Percentiles rank a stretch among this genome's conserved stretches.
phyloP scores from a whole-genome alignment of 30 jellyfish, hydroid and myxozoan species.

The Pelagia noctiluca region DNA sequence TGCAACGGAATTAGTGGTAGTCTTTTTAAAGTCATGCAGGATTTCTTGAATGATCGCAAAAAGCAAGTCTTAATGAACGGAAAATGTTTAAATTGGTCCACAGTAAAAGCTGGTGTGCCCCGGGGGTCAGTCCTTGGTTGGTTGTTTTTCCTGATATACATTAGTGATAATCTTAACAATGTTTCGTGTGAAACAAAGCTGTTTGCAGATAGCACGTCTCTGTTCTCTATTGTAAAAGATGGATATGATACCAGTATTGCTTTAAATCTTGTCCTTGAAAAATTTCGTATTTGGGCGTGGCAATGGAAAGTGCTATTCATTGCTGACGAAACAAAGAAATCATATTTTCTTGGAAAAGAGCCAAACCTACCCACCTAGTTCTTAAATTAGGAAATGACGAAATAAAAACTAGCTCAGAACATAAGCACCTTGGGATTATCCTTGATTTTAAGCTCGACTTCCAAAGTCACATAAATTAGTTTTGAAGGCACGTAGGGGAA shows the following conservation, averaged over 20 bases:
- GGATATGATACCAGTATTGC: conserved; percentile 15
- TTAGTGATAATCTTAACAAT: not conserved
- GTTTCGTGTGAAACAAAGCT: conserved; percentile 18
- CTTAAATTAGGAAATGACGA: conserved; percentile 21
- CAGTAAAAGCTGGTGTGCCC: conserved; percentile 27
- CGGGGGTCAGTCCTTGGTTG: conserved; percentile 28
- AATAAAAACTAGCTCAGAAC: conserved; percentile 33
- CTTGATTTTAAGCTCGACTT: conserved; percentile 16
- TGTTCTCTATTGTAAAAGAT: conserved; percentile 12
- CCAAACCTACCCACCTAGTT: conserved; percentile 15
- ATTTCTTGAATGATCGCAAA: conserved; percentile 17
- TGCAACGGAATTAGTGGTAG: conserved; percentile 28
- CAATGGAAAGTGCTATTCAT: conserved; percentile 7
- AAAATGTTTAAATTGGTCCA: conserved; percentile 11
- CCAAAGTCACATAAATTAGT: conserved; percentile 9
- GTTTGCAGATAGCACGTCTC: conserved; percentile 21
- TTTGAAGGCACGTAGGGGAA: conserved; percentile 26
- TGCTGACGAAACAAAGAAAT: conserved; percentile 12
- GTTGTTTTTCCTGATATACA: conserved; percentile 11
- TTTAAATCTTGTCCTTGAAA: conserved; percentile 23
- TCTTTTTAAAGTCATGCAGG: conserved; percentile 11
- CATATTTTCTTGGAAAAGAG: conserved; percentile 23
- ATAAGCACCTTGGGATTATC: conserved; percentile 20
- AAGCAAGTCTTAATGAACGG: not conserved
- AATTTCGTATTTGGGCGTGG: conserved; percentile 17